phyloP scores from a whole-genome alignment of 2,888 invertebrate species.

The Lagria hirta region DNA sequence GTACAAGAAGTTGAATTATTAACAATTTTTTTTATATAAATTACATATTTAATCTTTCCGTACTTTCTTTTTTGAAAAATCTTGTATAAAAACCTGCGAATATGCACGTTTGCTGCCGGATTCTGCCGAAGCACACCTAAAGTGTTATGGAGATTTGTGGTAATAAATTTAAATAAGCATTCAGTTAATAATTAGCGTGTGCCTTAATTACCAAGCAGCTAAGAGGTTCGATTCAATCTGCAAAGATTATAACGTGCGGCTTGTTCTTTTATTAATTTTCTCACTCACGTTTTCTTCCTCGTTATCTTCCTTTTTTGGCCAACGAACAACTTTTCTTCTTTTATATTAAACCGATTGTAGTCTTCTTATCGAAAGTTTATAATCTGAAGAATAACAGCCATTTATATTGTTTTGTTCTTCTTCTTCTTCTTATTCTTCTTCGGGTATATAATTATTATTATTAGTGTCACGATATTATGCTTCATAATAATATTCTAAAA shows the following conservation, averaged over 20 bases:
- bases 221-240: constrained; percentile 29
- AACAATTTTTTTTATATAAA: too few relatives aligned
- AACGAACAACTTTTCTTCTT: constrained; percentile 16
- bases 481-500: too few relatives aligned
- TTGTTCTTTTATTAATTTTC: constrained; percentile 28
- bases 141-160: constrained; percentile 23
- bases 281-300: constrained; percentile 26
- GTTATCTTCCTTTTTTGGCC: constrained; percentile 19
- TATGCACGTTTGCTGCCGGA: constrained; percentile 14
- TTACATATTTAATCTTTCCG: too few relatives aligned
- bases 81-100: too few relatives aligned
- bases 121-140: too few relatives aligned
- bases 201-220: constrained; percentile 30
- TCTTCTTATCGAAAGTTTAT: constrained; percentile 1
- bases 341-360: constrained; percentile 7
- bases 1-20: too few relatives aligned
- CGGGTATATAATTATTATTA: constrained; percentile 7
- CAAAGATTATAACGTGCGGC: constrained; percentile 26
- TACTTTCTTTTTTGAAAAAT: too few relatives aligned
- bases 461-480: constrained; percentile 11
- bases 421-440: constrained; percentile 9
- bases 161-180: constrained; percentile 37
- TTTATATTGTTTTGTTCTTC: constrained; percentile 6
- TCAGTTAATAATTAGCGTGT: constrained; percentile 35
- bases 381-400: constrained; percentile 8